Evolutionary conservation across 2,797 vertebrate species (phyloP).

Genomic region (Taenioides sp.): DNA sequence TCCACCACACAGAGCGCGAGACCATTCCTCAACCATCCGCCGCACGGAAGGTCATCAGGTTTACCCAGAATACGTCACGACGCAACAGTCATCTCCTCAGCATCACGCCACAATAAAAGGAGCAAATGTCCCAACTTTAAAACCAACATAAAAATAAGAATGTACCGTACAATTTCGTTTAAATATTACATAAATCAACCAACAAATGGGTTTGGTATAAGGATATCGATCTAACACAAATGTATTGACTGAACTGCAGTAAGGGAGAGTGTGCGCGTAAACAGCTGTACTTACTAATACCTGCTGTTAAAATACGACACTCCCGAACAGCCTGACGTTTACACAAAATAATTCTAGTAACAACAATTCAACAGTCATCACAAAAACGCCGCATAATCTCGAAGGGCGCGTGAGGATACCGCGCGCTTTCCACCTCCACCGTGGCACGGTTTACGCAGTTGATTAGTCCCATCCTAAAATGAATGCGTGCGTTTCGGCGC

Average conservation of each 20-base stretch:
- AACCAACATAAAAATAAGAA: too few relatives aligned
- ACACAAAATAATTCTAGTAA: not conserved
- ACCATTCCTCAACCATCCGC: not conserved
- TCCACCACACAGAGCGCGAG: not conserved
- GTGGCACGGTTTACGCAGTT: not conserved
- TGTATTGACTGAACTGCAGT: too few relatives aligned
- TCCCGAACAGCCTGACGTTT: not conserved
- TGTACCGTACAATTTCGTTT: too few relatives aligned
- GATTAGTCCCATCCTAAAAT: not conserved
- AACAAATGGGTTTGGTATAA: too few relatives aligned
- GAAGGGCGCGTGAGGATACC: not conserved
- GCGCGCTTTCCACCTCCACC: not conserved
- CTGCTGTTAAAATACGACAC: not conserved
- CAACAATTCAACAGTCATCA: not conserved
- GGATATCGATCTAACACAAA: too few relatives aligned
- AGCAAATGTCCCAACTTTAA: too few relatives aligned
- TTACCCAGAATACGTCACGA: conserved; percentile 14
- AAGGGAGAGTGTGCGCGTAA: too few relatives aligned
- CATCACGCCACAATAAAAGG: not conserved
- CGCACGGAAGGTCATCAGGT: not conserved
- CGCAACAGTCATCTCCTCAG: not conserved
- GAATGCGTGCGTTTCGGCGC: not conserved
- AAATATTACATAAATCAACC: too few relatives aligned
- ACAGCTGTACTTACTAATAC: too few relatives aligned
- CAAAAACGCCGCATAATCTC: not conserved